phyloP scores from a whole-genome alignment of 2,797 vertebrate species.

The Acipenser oxyrinchus region DNA sequence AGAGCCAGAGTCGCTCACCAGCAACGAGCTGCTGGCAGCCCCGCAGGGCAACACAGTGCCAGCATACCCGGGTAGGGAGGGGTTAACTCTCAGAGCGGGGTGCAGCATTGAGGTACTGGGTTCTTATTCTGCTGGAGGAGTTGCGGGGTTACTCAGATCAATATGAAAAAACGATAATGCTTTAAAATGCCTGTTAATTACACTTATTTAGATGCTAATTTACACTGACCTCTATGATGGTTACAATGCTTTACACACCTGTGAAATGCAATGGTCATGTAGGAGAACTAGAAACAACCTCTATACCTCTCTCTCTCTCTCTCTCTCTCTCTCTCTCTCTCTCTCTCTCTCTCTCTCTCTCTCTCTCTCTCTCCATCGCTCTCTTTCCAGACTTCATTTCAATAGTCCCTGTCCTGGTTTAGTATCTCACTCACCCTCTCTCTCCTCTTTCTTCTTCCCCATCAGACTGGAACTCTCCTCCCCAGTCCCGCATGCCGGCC shows the following conservation, averaged over 20 bases:
- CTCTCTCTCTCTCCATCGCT: too few species aligned
- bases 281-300: too few species aligned
- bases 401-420: too few species aligned
- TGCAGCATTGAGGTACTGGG: too few species aligned
- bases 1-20: slow-evolving; percentile 31
- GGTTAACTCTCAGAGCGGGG: not conserved
- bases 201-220: too few species aligned
- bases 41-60: slow-evolving; percentile 16
- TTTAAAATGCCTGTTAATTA: too few species aligned
- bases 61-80: slow-evolving; percentile 40
- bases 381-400: too few species aligned
- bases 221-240: not conserved
- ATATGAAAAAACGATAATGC: too few species aligned
- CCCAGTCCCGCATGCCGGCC: slow-evolving; percentile 23
- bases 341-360: not conserved
- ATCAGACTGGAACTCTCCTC: slow-evolving; percentile 37
- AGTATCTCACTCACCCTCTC: not conserved
- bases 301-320: not conserved
- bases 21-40: slow-evolving; percentile 26
- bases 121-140: too few species aligned
- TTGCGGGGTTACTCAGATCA: too few species aligned
- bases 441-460: not conserved
- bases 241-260: slow-evolving; percentile 4
- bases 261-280: too few species aligned
- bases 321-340: not conserved